Evolutionary conservation across 2,888 invertebrate genomes (phyloP), one percentile per base, ranked within the genome.

Genomic region (Bibio marci): DNA sequence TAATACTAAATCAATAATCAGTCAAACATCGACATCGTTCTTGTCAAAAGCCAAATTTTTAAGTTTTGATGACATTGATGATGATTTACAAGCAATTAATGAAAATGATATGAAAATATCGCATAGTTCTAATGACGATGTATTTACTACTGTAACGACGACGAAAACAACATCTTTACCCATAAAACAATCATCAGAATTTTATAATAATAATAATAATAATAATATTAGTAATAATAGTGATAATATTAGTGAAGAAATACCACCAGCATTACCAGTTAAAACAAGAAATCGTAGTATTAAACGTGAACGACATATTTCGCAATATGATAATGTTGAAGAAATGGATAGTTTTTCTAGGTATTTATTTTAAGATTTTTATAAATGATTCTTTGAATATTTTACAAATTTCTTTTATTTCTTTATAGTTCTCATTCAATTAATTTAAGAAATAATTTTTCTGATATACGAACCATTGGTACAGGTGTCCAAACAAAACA

Each of bases 321-420:
- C 78, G 27, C 76, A 77, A 42, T 79, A 80, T 53, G 80, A 81
- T 59, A 78, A 80, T 54, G 71, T 78, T 32, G 69, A 70, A 45
- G 68, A 67, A 48, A 55, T 59, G 43, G 66, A 68, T 47, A 61
- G 66, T 49, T 52, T 59, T 39, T 60, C 56, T 40, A 58, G 59
- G 48, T 65, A 57, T 44, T 55, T n/a, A n/a, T n/a, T n/a, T n/a
- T n/a, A n/a, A n/a, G 22, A 4, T 6, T 22, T 22, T 22, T 22
- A 22, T 6, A 6, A 22, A 22, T 22, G 22, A 22, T 22, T 22
- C n/a, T n/a, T n/a, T n/a, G n/a, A 22, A 22, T 22, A 22, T 22
- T 6, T 22, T 22, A 22, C n/a, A n/a, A n/a, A n/a, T n/a, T n/a
- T n/a, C 8, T 22, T 6, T 22, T 22, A 22, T 22, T 22, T 22